Percentiles rank a stretch among this genome's conserved stretches.
These are phyloP conservation scores for Fabriciana adippe DNA, from an alignment of 2,888 invertebrate genomes.

Conservation along the genomic window DNA sequence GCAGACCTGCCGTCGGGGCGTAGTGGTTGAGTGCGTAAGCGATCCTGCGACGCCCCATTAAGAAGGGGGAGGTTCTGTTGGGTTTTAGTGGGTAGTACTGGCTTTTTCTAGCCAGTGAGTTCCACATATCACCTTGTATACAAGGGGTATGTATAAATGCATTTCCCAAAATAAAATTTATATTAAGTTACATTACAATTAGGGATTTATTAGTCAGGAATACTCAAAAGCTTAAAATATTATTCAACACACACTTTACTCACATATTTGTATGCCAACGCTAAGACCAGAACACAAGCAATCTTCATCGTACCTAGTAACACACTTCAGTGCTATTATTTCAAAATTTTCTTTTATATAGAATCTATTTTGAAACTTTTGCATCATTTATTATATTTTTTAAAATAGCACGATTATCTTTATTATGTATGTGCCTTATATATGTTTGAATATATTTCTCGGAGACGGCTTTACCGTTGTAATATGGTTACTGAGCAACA, in stretches of 20 bases:
- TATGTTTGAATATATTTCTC: neutral
- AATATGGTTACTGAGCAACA: no score
- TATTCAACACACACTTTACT: neutral
- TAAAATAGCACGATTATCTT: neutral
- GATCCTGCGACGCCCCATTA: no score
- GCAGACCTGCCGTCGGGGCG: no score
- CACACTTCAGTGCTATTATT: constrained; percentile 1
- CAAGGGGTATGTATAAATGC: neutral
- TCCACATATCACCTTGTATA: neutral
- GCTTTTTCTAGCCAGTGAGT: no score
- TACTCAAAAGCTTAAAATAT: no score
- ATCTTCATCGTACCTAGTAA: constrained; percentile 12
- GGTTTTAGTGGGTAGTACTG: no score
- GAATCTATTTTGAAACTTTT: constrained; percentile 7
- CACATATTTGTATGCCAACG: constrained; percentile 1
- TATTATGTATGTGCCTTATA: neutral
- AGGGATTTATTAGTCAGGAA: neutral
- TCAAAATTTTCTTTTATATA: constrained; percentile 18
- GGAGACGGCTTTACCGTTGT: no score
- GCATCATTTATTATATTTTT: constrained; percentile 1
- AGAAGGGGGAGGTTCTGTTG: no score
- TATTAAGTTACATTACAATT: no score
- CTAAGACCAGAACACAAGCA: neutral
- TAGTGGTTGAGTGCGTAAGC: no score
- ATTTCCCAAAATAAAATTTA: neutral